Percentiles rank a stretch among this genome's conserved stretches.
Evolutionary conservation across 2,888 invertebrate genomes (phyloP).

Genomic region (Pomacea canaliculata): DNA sequence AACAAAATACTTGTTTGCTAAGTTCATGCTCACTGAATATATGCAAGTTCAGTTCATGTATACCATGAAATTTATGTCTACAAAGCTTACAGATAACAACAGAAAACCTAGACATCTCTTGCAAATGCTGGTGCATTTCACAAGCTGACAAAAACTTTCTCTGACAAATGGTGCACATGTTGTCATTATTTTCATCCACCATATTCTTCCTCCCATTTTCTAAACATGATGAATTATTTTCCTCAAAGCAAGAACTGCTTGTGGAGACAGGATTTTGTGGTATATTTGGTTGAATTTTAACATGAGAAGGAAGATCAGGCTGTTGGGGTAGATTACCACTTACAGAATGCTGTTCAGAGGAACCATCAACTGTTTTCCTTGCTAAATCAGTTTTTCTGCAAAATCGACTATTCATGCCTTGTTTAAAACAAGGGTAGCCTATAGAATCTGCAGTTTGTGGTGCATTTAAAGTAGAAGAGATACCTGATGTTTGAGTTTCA

Average conservation of each 20-base stretch:
- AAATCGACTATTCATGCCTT: too few species aligned
- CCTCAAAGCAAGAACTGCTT: too few species aligned
- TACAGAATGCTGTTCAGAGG: too few species aligned
- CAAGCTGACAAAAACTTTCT: not conserved
- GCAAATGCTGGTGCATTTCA: not conserved
- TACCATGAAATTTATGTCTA: conserved; percentile 9
- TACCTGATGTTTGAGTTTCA: not conserved
- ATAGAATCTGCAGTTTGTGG: not conserved
- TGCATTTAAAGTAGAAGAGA: not conserved
- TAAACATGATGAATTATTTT: too few species aligned
- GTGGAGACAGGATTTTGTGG: too few species aligned
- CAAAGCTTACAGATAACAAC: conserved; percentile 15
- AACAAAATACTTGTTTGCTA: conserved; percentile 19
- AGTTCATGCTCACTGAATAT: conserved; percentile 17
- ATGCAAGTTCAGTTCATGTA: conserved; percentile 25
- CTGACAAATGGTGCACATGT: not conserved
- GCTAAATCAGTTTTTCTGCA: too few species aligned
- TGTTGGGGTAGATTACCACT: too few species aligned
- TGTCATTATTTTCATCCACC: not conserved
- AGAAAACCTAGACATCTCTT: not conserved
- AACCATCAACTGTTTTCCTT: too few species aligned
- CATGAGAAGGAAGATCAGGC: too few species aligned
- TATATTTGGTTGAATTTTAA: too few species aligned
- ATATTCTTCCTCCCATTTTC: too few species aligned
- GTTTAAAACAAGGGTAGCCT: too few species aligned